Evolutionary conservation across 2,113 vertebrate genomes (phyloP).

Genomic region (Antechinus flavipes): DNA sequence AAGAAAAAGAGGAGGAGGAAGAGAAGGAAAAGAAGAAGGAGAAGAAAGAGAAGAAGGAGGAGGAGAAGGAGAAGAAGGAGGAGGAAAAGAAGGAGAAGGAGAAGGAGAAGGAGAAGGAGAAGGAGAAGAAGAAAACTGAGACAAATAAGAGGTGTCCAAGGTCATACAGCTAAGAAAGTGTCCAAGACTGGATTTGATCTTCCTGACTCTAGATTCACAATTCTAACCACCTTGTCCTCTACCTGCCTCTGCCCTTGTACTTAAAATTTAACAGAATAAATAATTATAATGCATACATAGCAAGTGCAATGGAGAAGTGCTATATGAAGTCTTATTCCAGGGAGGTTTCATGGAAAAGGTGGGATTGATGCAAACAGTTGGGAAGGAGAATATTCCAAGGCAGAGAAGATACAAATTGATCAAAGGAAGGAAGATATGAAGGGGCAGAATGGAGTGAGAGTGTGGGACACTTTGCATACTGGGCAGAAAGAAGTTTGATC

Average conservation of each 20-base stretch:
- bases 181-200: background rate
- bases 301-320: background rate
- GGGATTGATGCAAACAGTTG: background rate
- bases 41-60: too few relatives aligned
- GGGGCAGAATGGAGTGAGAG: background rate
- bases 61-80: too few relatives aligned
- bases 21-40: too few relatives aligned
- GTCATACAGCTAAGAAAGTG: background rate
- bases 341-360: background rate
- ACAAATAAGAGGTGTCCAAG: background rate
- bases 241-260: background rate
- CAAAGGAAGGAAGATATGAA: background rate
- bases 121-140: background rate
- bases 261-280: background rate
- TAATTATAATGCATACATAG: background rate
- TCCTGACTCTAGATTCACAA: background rate
- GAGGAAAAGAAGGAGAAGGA: too few relatives aligned
- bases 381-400: background rate
- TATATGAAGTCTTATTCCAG: background rate
- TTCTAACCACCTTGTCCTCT: background rate
- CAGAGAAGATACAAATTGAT: background rate
- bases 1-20: too few relatives aligned
- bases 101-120: too few relatives aligned
- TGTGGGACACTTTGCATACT: background rate
- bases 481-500: background rate